Conservation (phyloP, 2,113 vertebrate species). For the Sander lucioperca region DNA sequence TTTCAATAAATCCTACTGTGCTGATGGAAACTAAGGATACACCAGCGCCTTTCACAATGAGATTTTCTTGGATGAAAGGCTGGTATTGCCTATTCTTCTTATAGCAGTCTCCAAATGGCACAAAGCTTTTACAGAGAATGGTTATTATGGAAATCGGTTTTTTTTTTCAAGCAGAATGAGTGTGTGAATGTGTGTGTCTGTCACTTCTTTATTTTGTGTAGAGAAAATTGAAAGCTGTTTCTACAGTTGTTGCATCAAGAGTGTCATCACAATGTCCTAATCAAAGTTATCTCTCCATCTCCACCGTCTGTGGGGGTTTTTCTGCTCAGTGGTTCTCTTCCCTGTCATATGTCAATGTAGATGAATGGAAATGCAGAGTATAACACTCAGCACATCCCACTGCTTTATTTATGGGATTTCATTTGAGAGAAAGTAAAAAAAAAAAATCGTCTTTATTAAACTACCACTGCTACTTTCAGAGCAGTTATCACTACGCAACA, state of each 20-base stretch:
- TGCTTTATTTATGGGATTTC: slow-evolving; percentile 50
- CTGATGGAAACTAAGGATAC: slow-evolving; percentile 50
- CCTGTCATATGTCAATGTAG: slow-evolving; percentile 4
- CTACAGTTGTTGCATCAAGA: slow-evolving; percentile 16
- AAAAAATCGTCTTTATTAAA: slow-evolving; percentile 41
- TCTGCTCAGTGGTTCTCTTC: not conserved
- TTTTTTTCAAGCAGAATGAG: slow-evolving; percentile 24
- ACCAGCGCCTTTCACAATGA: slow-evolving; percentile 33
- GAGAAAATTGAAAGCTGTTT: slow-evolving; percentile 37
- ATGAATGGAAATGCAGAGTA: slow-evolving; percentile 42
- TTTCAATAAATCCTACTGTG: slow-evolving; percentile 49
- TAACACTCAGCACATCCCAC: slow-evolving; percentile 6
- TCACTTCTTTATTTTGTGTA: slow-evolving; percentile 28
- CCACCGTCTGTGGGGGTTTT: slow-evolving; percentile 1
- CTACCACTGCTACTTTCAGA: not conserved
- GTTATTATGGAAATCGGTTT: not conserved
- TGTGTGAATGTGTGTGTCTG: slow-evolving; percentile 1
- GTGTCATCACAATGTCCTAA: slow-evolving; percentile 14
- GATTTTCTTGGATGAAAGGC: slow-evolving; percentile 50
- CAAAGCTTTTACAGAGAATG: slow-evolving; percentile 34
- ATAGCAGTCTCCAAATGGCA: slow-evolving; percentile 29
- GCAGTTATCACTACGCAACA: not conserved
- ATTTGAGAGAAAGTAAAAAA: slow-evolving; percentile 36
- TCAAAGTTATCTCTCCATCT: slow-evolving; percentile 22
- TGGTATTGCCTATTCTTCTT: slow-evolving; percentile 27